Evolutionary conservation across 1,140 invertebrate species (phyloP), one percentile per base, ranked within the genome.

Genomic region (Drosophila sproati): DNA sequence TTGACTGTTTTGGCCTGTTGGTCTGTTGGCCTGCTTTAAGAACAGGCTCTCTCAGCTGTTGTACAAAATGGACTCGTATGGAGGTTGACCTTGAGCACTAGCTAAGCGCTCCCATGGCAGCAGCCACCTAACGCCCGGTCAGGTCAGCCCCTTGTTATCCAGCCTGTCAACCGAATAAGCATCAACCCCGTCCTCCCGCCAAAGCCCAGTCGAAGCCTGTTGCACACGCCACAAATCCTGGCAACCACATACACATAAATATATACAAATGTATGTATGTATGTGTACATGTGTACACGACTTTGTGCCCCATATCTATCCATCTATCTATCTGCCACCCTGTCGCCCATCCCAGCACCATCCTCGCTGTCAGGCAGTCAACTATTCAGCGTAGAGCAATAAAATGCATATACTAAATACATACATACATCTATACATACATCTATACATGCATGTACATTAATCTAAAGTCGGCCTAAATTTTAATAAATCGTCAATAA

Each of bases 101-200:
- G 72, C 72, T 77, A 88, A 83, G 82, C 62, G 82, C 62, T 85
- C 77, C 51, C 81, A 83, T 83, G 80, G 64, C 80, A 85, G 81
- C 81, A 80, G 74, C 39, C 2, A 34, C 29, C 12, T 48, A 39
- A 3, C n/a, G 7, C 20, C 41, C 41, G 67, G 62, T 63, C 41
- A 20, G 61, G 68, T 66, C 62, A 57, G 61, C 56, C 54, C 52
- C 62, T 54, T 63, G 59, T 63, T 70, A 54, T 62, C 50, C 57
- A 32, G 48, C 66, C 47, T 61, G 66, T 61, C 66, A 69, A 61
- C 31, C 39, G 48, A 28, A 43, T 31, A 29, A 54, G 5, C 67
- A 20, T 20, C 20, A 2, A 20, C 20, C 20, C 20, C 20, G 20
- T 2, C 20, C 20, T 20, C 67, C 45, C 39, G 48, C 48, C 20